These are phyloP conservation scores for Carduelis carduelis DNA, from an alignment of 2,797 vertebrate genomes.

Conservation along the genomic window DNA sequence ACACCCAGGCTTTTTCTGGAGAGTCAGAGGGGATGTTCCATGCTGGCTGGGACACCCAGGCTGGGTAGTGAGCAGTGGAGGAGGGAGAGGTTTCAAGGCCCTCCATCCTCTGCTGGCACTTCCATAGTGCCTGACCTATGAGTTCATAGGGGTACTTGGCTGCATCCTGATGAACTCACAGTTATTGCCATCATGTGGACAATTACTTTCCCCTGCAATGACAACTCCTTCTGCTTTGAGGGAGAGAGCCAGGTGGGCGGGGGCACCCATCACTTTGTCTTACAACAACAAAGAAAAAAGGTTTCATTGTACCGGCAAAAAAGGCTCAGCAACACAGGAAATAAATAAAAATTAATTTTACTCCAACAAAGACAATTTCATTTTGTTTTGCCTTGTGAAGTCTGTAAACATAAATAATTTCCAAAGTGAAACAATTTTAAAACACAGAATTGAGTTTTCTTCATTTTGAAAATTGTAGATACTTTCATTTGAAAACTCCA, in stretches of 20 bases:
- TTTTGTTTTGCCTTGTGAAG: not conserved
- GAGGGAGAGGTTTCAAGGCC: not conserved
- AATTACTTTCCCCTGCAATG: not conserved
- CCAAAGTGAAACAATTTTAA: not conserved
- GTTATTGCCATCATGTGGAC: not conserved
- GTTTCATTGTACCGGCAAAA: not conserved
- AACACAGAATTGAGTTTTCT: not conserved
- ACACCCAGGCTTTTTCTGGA: not conserved
- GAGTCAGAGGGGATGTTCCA: not conserved
- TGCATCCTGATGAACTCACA: not conserved
- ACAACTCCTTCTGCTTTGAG: not conserved
- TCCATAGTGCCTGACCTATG: rapidly evolving
- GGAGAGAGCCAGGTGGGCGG: not conserved
- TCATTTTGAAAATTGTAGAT: not conserved
- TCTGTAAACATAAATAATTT: not conserved
- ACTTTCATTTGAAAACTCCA: not conserved
- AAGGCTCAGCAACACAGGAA: not conserved
- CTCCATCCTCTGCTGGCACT: not conserved
- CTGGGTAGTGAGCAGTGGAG: not conserved
- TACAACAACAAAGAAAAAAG: not conserved
- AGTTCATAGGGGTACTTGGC: not conserved
- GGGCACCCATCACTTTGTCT: not conserved
- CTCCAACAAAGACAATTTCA: not conserved
- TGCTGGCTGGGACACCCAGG: not conserved
- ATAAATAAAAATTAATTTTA: not conserved